phyloP scores from a whole-genome alignment of 2,113 vertebrate genomes.

The Terrapene triunguis region DNA sequence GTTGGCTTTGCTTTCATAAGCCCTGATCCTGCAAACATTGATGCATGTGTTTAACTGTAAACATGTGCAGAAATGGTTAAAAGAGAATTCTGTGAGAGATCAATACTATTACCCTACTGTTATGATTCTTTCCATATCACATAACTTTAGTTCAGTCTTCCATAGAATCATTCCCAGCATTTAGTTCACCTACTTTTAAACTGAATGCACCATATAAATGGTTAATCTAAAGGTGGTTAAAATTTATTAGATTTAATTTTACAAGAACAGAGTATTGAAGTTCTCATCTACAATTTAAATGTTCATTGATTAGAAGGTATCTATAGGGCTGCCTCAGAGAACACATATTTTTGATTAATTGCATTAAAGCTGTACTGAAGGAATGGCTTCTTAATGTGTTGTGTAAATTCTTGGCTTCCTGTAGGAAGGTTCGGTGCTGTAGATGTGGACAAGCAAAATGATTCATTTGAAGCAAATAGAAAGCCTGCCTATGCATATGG shows the following conservation, averaged over 20 bases:
- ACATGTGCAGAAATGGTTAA: neutral
- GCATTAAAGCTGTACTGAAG: constrained; percentile 39
- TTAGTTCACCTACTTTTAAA: neutral
- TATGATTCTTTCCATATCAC: neutral
- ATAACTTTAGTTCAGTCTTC: neutral
- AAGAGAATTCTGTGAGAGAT: constrained; percentile 9
- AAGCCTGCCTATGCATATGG: neutral
- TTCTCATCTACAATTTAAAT: constrained; percentile 27
- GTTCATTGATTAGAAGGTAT: constrained; percentile 22
- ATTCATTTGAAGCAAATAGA: constrained; percentile 15
- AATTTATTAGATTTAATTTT: constrained; percentile 40
- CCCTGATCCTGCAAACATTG: neutral
- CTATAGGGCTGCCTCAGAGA: constrained; percentile 62
- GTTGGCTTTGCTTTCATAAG: neutral
- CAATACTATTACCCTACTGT: neutral
- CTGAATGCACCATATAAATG: neutral
- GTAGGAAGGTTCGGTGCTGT: neutral
- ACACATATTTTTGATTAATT: constrained; percentile 50
- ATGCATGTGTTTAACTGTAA: neutral
- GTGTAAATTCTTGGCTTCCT: constrained; percentile 1
- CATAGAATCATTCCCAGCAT: neutral
- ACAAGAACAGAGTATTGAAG: constrained; percentile 20
- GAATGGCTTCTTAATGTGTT: constrained; percentile 1
- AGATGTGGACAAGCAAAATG: neutral
- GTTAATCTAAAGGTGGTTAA: neutral